These are phyloP conservation scores for Pitangus sulphuratus DNA, from an alignment of 2,797 vertebrate genomes.

Conservation along the genomic window DNA sequence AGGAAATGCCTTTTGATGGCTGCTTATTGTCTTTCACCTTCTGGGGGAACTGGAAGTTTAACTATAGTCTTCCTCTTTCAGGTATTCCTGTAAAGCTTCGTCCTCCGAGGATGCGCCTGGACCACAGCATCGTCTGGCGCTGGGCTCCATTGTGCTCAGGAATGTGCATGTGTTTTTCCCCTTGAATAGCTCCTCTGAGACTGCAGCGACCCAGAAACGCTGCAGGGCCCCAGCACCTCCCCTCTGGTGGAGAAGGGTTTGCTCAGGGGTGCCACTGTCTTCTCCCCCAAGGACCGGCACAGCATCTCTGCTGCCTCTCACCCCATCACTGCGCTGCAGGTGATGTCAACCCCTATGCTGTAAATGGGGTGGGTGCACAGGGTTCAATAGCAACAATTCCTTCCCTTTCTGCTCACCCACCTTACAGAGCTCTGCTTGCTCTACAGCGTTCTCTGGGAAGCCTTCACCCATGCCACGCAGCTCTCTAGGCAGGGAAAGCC, in stretches of 20 bases:
- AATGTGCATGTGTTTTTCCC: constrained; percentile 42
- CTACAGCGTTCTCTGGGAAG: neutral
- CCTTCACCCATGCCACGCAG: accelerated
- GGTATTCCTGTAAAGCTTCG: neutral
- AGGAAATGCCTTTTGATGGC: constrained; percentile 52
- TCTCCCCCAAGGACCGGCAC: neutral
- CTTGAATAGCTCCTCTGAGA: constrained; percentile 34
- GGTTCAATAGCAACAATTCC: neutral
- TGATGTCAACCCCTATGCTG: neutral
- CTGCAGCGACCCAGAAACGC: neutral
- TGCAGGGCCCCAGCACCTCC: neutral
- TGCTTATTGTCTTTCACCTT: constrained; percentile 59
- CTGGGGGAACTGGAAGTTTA: constrained; percentile 61
- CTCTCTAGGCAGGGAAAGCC: neutral
- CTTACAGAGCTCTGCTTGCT: accelerated
- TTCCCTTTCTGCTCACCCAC: neutral
- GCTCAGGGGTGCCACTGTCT: neutral
- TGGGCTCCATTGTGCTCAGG: constrained; percentile 41
- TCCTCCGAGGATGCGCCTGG: constrained; percentile 19
- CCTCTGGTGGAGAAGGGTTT: neutral
- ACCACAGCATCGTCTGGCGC: neutral
- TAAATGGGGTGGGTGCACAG: neutral
- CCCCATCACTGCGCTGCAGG: neutral
- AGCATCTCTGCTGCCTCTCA: neutral
- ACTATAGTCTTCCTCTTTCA: constrained; percentile 52